Base-by-base conservation (phyloP, 2,113 vertebrate genomes). In the Coptodon rendalli region DNA sequence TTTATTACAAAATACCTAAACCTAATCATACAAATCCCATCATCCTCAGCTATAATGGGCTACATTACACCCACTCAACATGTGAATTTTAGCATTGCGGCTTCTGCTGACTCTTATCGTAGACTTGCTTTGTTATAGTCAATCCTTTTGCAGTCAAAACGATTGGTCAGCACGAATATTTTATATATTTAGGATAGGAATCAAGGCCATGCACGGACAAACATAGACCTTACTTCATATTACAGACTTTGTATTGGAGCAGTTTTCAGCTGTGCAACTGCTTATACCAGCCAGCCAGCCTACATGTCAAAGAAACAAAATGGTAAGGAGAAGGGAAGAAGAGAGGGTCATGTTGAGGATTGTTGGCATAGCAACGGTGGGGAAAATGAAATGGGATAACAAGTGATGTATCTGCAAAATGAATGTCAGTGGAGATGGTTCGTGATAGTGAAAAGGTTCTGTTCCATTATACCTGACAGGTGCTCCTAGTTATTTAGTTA, bases 401-500 rank as follows among this genome's bases (percentile, higher is more conserved):
- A 54, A 87, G 84, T 52, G 29, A 83, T 66, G 31, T 83, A 85
- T 80, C 5, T 17, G 85, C 59, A 80, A 22, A 52, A 81, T 27
- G 80, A 57, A 89, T 81, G 87, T 91, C 92, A 89, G 83, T 19
- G 83, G 61, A 86, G 71, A 85, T 78, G 83, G 83, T 82, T 82
- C 7, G 45, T 90, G 84, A 90, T 84, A 85, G 86, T 83, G 82
- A 87, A 80, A 81, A 48, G 81, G 71, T n/a, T 88, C 80, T 80
- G 29, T 63, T 91, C 82, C 56, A 87, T 91, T 92, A 87, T 45
- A 87, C 48, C 54, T 82, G 91, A 93, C 87, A 76, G 91, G 76
- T 80, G 84, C 84, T 92, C 84, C 78, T 87, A 89, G 88, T 87
- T 87, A 89, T 79, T 86, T 85, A 82, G 86, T 34, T 63, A 81